Base-by-base conservation (phyloP, 2,888 invertebrate genomes). In the Torymus texanus region DNA sequence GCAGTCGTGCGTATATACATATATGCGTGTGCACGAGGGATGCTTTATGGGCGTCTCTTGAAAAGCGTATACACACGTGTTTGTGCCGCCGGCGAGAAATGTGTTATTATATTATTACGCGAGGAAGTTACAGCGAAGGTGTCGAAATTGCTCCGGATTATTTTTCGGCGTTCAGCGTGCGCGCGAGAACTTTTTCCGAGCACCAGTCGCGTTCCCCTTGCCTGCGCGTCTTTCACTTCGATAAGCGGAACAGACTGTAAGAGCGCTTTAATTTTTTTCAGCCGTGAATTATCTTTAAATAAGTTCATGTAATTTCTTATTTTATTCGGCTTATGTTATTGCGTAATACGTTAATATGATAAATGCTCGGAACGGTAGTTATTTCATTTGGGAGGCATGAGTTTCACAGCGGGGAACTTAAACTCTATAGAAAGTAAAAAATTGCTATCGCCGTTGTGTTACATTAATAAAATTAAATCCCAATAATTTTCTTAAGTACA, bases 71-170 rank as follows among this genome's bases (percentile, higher is more conserved):
- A 53, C 5, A 41, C 5, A 55, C 18, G 13, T 4, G 41, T 3
- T 1, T 3, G 41, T 21, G 51, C 16, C 14, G 61, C 68, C 1
- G n/a, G 12, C 21, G 68, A 59, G 70, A 71, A 74, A 75, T 71
- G 66, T 75, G 72, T 81, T 81, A 81, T 81, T 78, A 81, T 75
- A 78, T 70, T 75, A 78, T 81, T 81, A 78, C 61, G 51, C 75
- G 78, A 41, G 72, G 75, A 78, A 81, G 78, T 81, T 81, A 68
- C 72, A 59, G 29, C 58, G 53, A 41, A 81, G 75, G 78, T 78
- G 81, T 78, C 78, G 75, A 78, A 78, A 78, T 78, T 78, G 72
- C 58, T 56, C 51, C 2, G 55, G 50, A 81, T 75, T 81, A 81
- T 74, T 77, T 74, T 77, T 76, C 50, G 72, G 65, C 73, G 5